Evolutionary conservation across 2,797 vertebrate genomes (phyloP).

Genomic region (Pipistrellus kuhlii): DNA sequence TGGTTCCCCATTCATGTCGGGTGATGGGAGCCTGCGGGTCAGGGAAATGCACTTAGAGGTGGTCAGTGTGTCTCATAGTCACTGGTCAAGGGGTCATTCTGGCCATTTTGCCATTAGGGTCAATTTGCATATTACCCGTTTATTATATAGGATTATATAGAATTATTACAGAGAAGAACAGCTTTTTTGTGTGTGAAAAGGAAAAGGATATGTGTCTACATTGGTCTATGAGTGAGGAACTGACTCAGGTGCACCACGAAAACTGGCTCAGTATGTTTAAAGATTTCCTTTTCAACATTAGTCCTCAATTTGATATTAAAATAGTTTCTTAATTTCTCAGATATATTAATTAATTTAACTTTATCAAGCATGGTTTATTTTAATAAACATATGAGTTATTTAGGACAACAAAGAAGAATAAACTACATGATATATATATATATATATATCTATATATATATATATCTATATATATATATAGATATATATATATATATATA

Average conservation of each 20-base stretch:
- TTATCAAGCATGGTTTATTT: neutral
- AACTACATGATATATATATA: neutral
- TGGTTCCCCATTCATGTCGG: too few relatives aligned
- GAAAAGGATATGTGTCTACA: neutral
- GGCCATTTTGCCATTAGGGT: too few relatives aligned
- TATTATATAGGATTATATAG: too few relatives aligned
- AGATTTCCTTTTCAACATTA: neutral
- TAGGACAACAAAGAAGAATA: neutral
- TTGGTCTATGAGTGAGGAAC: neutral
- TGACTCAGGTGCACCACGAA: neutral
- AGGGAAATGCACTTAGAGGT: too few relatives aligned
- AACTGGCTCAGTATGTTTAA: neutral
- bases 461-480: too few relatives aligned
- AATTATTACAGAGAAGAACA: neutral
- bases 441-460: neutral
- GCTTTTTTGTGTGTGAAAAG: neutral
- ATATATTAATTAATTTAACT: neutral
- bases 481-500: neutral
- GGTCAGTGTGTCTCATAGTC: too few relatives aligned
- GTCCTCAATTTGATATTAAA: conserved; percentile 11
- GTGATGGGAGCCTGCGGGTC: too few relatives aligned
- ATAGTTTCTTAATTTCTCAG: neutral
- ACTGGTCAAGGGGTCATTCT: too few relatives aligned
- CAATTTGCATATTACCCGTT: too few relatives aligned
- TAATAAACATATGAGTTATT: neutral